Evolutionary conservation across 2,797 vertebrate species (phyloP).

Genomic region (Acanthurus leucopareius): DNA sequence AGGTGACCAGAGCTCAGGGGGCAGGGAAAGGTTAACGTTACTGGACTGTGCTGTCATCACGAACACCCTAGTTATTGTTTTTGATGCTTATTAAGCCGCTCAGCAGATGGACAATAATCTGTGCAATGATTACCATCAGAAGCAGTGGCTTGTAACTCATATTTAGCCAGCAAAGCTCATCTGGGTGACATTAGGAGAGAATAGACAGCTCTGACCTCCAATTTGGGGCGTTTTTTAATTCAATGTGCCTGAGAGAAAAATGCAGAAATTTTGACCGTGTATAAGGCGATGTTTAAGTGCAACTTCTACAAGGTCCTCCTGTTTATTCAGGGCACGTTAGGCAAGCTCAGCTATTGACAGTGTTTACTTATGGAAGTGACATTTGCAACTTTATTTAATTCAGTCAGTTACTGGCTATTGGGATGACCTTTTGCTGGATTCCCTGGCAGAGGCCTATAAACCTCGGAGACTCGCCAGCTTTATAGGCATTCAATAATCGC

Average conservation of each 20-base stretch:
- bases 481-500: conserved; percentile 82
- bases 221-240: conserved; percentile 34
- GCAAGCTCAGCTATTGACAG: conserved; percentile 64
- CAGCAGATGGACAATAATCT: conserved; percentile 85
- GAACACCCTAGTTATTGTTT: conserved; percentile 81
- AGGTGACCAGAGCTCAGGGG: conserved; percentile 76
- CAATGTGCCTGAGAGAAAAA: conserved; percentile 21
- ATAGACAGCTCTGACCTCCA: conserved; percentile 62
- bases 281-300: conserved; percentile 24
- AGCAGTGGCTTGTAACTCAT: conserved; percentile 80
- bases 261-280: conserved; percentile 8
- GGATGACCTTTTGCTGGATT: conserved; percentile 83
- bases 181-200: conserved; percentile 66
- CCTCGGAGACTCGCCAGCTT: conserved; percentile 70
- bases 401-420: conserved; percentile 81
- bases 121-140: conserved; percentile 77
- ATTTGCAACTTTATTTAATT: conserved; percentile 88
- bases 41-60: conserved; percentile 74
- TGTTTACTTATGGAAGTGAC: conserved; percentile 85
- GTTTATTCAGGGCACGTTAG: conserved; percentile 73
- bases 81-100: conserved; percentile 81
- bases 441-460: conserved; percentile 73
- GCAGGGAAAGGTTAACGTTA: conserved; percentile 76
- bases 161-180: conserved; percentile 74
- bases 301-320: conserved; percentile 44